These are phyloP conservation scores for Hedychridium roseum DNA, from an alignment of 2,888 invertebrate species.

Conservation along the genomic window DNA sequence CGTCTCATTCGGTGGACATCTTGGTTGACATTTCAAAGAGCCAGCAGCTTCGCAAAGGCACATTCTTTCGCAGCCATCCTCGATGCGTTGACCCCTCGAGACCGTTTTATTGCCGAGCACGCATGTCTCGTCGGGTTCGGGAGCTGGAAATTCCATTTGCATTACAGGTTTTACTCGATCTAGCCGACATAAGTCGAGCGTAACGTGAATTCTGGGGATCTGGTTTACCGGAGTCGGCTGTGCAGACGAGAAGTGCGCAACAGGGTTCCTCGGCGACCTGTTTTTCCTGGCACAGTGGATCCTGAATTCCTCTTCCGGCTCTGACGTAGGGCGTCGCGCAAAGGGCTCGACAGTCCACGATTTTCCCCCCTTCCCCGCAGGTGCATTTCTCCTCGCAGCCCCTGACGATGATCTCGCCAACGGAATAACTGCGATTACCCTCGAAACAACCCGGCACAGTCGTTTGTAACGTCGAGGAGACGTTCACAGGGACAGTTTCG, in stretches of 20 bases:
- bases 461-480: slow-evolving; percentile 35
- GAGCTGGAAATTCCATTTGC: slow-evolving; percentile 43
- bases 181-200: background rate
- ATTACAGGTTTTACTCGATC: too few relatives aligned
- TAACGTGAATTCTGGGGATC: background rate
- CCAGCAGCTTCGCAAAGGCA: slow-evolving; percentile 81
- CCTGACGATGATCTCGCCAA: slow-evolving; percentile 76
- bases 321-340: slow-evolving; percentile 77
- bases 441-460: slow-evolving; percentile 38
- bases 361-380: slow-evolving; percentile 72
- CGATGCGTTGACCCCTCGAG: slow-evolving; percentile 75
- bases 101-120: slow-evolving; percentile 76
- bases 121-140: slow-evolving; percentile 67
- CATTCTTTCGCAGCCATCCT: slow-evolving; percentile 81
- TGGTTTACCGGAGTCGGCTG: slow-evolving; percentile 68
- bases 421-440: slow-evolving; percentile 61
- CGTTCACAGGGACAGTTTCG: slow-evolving; percentile 34
- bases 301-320: slow-evolving; percentile 72
- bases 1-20: slow-evolving; percentile 65
- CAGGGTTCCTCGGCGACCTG: slow-evolving; percentile 76
- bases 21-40: slow-evolving; percentile 76
- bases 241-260: slow-evolving; percentile 76
- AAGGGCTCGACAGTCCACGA: slow-evolving; percentile 73
- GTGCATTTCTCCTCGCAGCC: slow-evolving; percentile 83
- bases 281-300: slow-evolving; percentile 78